Evolutionary conservation across 2,888 invertebrate genomes (phyloP), one percentile per base, ranked within the genome.

Genomic region (Diadromus collaris): DNA sequence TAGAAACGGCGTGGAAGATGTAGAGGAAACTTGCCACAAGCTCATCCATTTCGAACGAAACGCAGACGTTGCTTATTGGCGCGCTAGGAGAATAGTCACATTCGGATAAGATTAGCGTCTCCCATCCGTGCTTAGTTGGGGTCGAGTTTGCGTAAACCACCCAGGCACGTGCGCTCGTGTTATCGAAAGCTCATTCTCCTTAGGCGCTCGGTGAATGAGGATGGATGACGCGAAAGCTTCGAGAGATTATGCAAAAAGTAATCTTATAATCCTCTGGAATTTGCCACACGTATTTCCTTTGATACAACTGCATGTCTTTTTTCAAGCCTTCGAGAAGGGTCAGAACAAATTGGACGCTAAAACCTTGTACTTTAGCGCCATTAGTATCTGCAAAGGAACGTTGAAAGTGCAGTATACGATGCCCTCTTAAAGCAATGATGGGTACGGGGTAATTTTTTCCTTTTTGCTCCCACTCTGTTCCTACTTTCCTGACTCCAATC

Each of bases 71-170:
- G 54, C 58, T 48, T 63, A 51, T 58, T 46, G 44, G 44, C 54
- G 74, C 68, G 65, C 61, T 67, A 46, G 65, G 41, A 51, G 64
- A 60, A 41, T 78, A 82, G 80, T 80, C 71, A 58, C 78, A 76
- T 60, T 78, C 73, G 73, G 67, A 76, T 76, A 74, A 72, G 80
- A 80, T 78, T 75, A 76, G 64, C 68, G 64, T 72, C 72, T 69
- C 54, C 68, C 67, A 79, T 69, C 58, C 48, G 58, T n/a, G 68
- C 61, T 54, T 67, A 27, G 51, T 51, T 34, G 16, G 41, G 38
- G 69, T 76, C 16, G 75, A 79, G 56, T 68, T 79, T 44, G 56
- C 71, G 38, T 16, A 46, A 51, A 56, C 34, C 63, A 64, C 71
- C 71, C 61, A 41, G 56, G 16, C 46, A 54, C 51, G 24, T 9